phyloP scores from a whole-genome alignment of 2,888 invertebrate genomes.

The Parapristionchus giblindavisi region DNA sequence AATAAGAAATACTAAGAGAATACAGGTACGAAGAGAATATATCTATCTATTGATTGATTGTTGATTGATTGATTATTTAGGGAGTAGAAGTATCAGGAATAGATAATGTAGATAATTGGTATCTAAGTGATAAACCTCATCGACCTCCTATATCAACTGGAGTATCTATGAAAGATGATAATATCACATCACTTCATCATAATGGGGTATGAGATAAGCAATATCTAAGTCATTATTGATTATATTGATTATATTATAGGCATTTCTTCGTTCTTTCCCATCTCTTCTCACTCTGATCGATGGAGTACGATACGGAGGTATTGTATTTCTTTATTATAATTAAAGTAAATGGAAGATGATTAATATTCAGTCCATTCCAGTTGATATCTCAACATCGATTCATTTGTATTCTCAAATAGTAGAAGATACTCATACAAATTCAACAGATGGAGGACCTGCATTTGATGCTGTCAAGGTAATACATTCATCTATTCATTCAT shows the following conservation, averaged over 20 bases:
- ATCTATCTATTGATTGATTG: not conserved
- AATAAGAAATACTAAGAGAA: not conserved
- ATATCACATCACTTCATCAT: not conserved
- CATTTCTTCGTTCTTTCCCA: slow-evolving; percentile 21
- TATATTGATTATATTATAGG: slow-evolving; percentile 1
- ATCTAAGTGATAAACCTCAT: not conserved
- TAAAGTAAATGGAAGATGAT: not conserved
- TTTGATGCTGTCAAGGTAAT: not conserved
- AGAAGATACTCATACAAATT: not conserved
- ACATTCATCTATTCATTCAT: not conserved
- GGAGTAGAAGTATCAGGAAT: too few species aligned
- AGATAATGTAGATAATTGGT: slow-evolving; percentile 36
- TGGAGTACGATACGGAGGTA: slow-evolving; percentile 30
- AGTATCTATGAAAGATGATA: not conserved
- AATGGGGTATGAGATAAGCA: slow-evolving; percentile 1
- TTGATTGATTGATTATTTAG: not conserved
- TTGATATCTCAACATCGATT: slow-evolving; percentile 7
- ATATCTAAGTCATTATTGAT: not conserved
- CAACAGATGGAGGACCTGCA: not conserved
- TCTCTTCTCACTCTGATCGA: slow-evolving; percentile 10
- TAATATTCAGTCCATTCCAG: not conserved
- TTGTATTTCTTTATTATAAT: not conserved
- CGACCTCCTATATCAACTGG: slow-evolving; percentile 13
- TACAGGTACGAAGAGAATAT: not conserved
- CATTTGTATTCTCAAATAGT: slow-evolving; percentile 1